A percentile compares a stretch with the other conserved stretches of the same genome.
These are phyloP conservation scores for Crematogaster levior DNA, from an alignment of 2,888 invertebrate species.

Conservation along the genomic window DNA sequence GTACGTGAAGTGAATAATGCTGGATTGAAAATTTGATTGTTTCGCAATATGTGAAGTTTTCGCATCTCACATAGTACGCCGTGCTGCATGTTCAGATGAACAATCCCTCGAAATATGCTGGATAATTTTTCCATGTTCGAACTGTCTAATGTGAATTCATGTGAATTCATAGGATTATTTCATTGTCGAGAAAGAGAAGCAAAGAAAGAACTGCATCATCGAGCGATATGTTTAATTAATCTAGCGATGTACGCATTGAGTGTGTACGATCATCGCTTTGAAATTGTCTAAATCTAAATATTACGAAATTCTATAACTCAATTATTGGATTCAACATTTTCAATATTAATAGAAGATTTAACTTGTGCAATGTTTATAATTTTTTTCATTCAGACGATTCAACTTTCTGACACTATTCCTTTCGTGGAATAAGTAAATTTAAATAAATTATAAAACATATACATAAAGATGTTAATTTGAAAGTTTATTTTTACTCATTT, in stretches of 20 bases:
- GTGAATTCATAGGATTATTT: conserved; percentile 73
- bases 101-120: conserved; percentile 64
- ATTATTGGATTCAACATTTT: conserved; percentile 40
- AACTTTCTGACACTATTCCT: not conserved
- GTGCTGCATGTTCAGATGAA: conserved; percentile 51
- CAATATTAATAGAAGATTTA: conserved; percentile 23
- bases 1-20: conserved; percentile 45
- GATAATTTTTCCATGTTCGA: conserved; percentile 66
- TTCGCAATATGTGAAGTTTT: conserved; percentile 54
- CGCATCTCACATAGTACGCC: not conserved
- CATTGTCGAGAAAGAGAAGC: conserved; percentile 43
- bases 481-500: not conserved
- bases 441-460: conserved; percentile 18
- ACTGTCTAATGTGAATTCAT: conserved; percentile 70
- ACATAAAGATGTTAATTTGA: not conserved
- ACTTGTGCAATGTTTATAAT: not conserved
- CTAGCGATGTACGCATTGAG: not conserved
- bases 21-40: conserved; percentile 58
- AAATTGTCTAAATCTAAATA: conserved; percentile 40
- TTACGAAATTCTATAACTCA: conserved; percentile 55
- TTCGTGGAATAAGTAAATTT: not conserved
- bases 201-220: conserved; percentile 49
- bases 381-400: not conserved
- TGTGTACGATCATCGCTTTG: not conserved
- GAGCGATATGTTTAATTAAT: conserved; percentile 41